These are phyloP conservation scores for Vicugna pacos DNA, from an alignment of 2,113 vertebrate species.

Conservation along the genomic window DNA sequence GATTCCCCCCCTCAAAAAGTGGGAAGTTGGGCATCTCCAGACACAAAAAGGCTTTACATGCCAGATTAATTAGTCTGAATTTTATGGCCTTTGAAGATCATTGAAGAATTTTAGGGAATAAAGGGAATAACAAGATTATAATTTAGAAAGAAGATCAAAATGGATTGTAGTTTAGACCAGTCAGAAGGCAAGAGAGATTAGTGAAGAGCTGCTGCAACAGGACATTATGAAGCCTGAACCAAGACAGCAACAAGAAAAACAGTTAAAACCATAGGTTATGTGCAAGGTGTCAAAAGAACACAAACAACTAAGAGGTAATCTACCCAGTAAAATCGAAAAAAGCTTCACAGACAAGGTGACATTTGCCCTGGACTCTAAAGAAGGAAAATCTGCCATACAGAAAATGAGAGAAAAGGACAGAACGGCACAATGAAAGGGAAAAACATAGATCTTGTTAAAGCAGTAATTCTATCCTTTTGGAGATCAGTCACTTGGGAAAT, in stretches of 20 bases:
- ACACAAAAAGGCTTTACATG: constrained; percentile 16
- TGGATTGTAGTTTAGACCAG: constrained; percentile 9
- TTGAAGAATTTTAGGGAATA: constrained; percentile 32
- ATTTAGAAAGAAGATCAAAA: constrained; percentile 23
- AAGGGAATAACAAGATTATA: constrained; percentile 37
- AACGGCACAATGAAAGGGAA: constrained; percentile 2
- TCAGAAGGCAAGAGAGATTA: constrained; percentile 33
- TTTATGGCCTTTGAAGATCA: constrained; percentile 45
- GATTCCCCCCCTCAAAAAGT: background rate
- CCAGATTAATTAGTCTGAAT: background rate
- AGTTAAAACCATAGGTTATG: background rate
- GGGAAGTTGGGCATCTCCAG: background rate
- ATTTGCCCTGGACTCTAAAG: background rate
- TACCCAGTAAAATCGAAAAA: constrained; percentile 47
- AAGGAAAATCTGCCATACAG: constrained; percentile 21
- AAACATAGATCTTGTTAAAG: background rate
- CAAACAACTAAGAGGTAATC: constrained; percentile 42
- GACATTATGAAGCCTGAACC: constrained; percentile 24
- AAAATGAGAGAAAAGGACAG: background rate
- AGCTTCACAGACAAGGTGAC: background rate
- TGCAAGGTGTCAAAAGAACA: constrained; percentile 28
- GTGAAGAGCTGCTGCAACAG: background rate
- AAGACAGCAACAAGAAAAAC: constrained; percentile 45
- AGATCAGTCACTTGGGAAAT: constrained; percentile 36
- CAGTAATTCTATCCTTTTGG: constrained; percentile 28